These are phyloP conservation scores for Conus betulinus DNA, from an alignment of 1,140 invertebrate genomes.

Conservation along the genomic window DNA sequence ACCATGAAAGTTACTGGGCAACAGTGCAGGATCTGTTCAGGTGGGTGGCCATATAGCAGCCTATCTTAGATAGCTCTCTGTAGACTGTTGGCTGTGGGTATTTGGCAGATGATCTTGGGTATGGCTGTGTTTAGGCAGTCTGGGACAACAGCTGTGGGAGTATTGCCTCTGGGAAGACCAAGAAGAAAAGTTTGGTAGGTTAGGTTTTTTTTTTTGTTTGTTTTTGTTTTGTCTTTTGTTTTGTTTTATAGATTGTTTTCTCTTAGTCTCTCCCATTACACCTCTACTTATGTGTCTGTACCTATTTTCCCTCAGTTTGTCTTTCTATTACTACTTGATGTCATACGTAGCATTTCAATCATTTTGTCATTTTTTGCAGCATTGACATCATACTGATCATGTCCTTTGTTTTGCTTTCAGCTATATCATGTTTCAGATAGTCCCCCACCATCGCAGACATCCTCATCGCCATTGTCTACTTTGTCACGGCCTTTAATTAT, in stretches of 20 bases:
- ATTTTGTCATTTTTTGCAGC: neutral
- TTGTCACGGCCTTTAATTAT: conserved; percentile 89
- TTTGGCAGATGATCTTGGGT: no score
- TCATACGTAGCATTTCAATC: neutral
- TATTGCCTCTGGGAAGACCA: no score
- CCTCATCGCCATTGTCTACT: conserved; percentile 93
- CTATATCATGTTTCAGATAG: conserved; percentile 82
- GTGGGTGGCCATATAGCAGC: no score
- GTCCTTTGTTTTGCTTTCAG: conserved; percentile 66
- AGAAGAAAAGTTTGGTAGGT: no score
- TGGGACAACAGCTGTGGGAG: no score
- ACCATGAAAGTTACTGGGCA: no score
- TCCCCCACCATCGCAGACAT: conserved; percentile 95
- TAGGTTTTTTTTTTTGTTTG: no score
- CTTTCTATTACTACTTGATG: neutral
- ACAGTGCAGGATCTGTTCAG: no score
- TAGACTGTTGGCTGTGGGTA: no score
- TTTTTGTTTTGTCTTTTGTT: no score
- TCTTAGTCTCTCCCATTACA: neutral
- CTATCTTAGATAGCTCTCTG: no score
- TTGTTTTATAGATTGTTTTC: neutral
- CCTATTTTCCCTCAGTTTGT: neutral
- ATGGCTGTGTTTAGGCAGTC: no score
- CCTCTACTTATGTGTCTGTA: neutral
- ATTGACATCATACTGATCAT: neutral